Conservation (phyloP, 1,140 invertebrate species). For the Ceratina japonica region DNA sequence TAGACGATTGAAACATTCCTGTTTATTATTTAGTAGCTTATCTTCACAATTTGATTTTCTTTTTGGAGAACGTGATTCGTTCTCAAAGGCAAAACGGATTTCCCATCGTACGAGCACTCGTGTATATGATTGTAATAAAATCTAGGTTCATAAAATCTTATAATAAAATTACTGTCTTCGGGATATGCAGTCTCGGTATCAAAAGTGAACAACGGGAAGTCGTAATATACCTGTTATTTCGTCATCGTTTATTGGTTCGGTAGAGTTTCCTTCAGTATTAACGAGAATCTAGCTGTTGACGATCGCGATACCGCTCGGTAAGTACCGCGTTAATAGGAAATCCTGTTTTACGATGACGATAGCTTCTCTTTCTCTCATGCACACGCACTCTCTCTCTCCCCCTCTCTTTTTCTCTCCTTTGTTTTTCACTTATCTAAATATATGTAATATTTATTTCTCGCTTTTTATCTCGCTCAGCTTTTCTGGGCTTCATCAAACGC, state of each 20-base stretch:
- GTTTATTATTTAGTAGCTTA: too few species aligned
- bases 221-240: conserved; percentile 54
- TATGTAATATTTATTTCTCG: conserved; percentile 13
- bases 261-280: conserved; percentile 31
- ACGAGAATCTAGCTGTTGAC: conserved; percentile 40
- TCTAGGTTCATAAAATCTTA: background rate
- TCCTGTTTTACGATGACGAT: conserved; percentile 35
- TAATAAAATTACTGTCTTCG: background rate
- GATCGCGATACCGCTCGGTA: conserved; percentile 20
- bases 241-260: conserved; percentile 59
- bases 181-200: conserved; percentile 19
- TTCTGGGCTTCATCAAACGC: conserved; percentile 3
- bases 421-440: too few species aligned
- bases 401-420: background rate
- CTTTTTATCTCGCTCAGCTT: background rate
- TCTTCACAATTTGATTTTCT: background rate
- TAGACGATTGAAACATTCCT: too few species aligned
- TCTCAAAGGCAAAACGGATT: conserved; percentile 1
- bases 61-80: too few species aligned
- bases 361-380: background rate
- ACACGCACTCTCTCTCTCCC: background rate
- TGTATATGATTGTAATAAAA: conserved; percentile 1
- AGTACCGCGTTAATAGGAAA: conserved; percentile 14
- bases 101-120: background rate
- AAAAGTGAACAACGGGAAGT: conserved; percentile 57